Base-by-base conservation (phyloP, 2,113 vertebrate species). In the Cololabis saira region DNA sequence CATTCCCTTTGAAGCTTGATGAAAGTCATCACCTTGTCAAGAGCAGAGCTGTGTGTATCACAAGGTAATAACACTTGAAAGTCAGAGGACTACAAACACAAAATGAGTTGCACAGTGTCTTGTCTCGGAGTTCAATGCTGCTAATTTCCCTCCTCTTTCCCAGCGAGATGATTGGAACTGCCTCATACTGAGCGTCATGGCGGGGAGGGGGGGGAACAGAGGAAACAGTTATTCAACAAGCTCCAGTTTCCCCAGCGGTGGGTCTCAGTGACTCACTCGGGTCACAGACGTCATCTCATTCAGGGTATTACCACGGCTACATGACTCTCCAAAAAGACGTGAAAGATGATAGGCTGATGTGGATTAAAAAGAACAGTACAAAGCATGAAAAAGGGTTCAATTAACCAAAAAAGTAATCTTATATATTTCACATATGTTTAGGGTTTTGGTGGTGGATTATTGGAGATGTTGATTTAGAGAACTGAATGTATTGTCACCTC, bases 281-380 rank as follows among this genome's bases (percentile, higher is more conserved):
- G 37, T 63, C 73, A 75, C 61, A 67, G 67, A 82, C 76, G 67
- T 88, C 83, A 82, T 80, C 22, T 49, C 24, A 76, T 82, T 84
- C 70, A 83, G 60, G 45, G 61, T 61, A 61, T 51, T 80, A 57
- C 17, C 56, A 55, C 61, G 78, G 69, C 67, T 71, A 59, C 52
- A 40, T 6, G 13, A 8, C 67, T 33, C 16, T 33, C 13, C 43
- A 6, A 27, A 44, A 61, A 55, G 21, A 18, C 57, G 12, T 12
- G 42, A 59, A 40, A 19, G 21, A 54, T n/a, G 37, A 47, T 45
- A 47, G 10, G 18, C 16, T 47, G 17, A 41, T 41, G 14, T 14
- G 18, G 53, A 47, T 47, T 10, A 47, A 47, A 47, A 37, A 37
- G 33, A 37, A 37, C 33, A 37, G 33, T 9, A 27, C 24, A 27